phyloP scores from a whole-genome alignment of 1,140 invertebrate species.

The Drosophila pruinosa region DNA sequence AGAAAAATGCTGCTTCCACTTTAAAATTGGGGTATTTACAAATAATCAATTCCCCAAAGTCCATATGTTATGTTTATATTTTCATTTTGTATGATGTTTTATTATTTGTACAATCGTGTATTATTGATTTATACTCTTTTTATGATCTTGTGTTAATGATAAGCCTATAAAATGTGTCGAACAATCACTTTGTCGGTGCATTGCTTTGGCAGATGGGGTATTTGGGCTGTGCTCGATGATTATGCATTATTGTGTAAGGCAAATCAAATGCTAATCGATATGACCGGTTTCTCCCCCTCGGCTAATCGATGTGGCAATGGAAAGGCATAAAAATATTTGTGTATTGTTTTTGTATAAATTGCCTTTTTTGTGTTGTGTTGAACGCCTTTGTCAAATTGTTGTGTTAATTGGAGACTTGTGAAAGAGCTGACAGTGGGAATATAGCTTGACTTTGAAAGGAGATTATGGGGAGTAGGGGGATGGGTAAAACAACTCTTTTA shows the following conservation, averaged over 20 bases:
- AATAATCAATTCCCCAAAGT: neutral
- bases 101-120: neutral
- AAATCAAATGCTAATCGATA: slow-evolving; percentile 64
- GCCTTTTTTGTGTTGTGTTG: neutral
- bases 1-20: too few species aligned
- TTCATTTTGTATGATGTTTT: neutral
- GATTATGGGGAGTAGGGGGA: neutral
- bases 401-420: slow-evolving; percentile 35
- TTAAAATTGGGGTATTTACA: too few species aligned
- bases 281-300: slow-evolving; percentile 56
- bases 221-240: neutral
- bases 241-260: slow-evolving; percentile 52
- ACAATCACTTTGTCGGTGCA: slow-evolving; percentile 35
- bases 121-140: neutral
- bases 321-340: slow-evolving; percentile 21
- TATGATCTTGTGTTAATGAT: neutral
- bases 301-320: slow-evolving; percentile 59
- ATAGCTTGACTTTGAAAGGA: neutral
- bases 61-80: neutral
- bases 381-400: slow-evolving; percentile 48
- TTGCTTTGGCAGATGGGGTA: slow-evolving; percentile 2
- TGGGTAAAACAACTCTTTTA: slow-evolving; percentile 27
- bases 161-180: slow-evolving; percentile 6
- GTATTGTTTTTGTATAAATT: slow-evolving; percentile 4
- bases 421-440: slow-evolving; percentile 4